Conservation (phyloP, 1,140 invertebrate species). For the Sarcophaga peregrina region DNA sequence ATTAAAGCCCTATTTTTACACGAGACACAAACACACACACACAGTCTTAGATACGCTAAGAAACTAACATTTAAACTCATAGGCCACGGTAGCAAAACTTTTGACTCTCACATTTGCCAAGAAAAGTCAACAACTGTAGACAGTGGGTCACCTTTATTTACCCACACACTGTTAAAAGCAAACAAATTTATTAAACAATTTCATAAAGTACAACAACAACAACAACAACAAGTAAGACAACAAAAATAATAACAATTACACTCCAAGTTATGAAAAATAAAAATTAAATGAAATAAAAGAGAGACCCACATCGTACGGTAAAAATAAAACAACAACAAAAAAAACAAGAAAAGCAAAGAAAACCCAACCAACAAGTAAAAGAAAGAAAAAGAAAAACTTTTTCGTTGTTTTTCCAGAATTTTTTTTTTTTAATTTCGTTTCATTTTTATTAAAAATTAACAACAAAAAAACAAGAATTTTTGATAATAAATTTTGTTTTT, state of each 20-base stretch:
- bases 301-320: no score
- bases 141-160: neutral
- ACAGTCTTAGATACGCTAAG: no score
- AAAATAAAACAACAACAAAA: neutral
- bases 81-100: neutral
- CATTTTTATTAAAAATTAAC: no score
- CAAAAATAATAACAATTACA: no score
- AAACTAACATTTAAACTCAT: no score
- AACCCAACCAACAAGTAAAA: neutral
- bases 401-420: neutral
- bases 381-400: slow-evolving; percentile 3
- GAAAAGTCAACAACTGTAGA: neutral
- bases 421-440: no score
- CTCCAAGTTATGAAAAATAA: neutral
- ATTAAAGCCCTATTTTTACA: no score
- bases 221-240: neutral
- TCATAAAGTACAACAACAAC: neutral
- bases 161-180: neutral
- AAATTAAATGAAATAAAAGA: no score
- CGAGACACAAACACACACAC: no score
- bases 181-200: neutral
- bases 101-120: neutral
- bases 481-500: slow-evolving; percentile 15
- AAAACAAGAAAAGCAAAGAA: neutral
- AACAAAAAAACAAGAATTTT: neutral